Base-by-base conservation (phyloP, 2,113 vertebrate species). In the Odobenus rosmarus region DNA sequence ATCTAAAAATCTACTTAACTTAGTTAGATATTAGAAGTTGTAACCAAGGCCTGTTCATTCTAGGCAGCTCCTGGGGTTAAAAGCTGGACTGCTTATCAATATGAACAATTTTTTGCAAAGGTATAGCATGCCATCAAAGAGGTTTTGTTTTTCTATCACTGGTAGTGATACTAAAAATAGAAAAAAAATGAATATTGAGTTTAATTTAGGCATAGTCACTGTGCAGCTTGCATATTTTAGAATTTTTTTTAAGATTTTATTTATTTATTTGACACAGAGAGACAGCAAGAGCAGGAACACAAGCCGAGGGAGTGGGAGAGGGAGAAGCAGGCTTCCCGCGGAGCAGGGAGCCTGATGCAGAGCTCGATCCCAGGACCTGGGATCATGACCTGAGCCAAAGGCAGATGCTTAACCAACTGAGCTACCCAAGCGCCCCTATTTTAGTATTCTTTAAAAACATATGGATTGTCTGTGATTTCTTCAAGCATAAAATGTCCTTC, bases 1-100 rank as follows among this genome's bases (percentile, higher is more conserved):
- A 97, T 87, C 95, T 95, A 97, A 97, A 96, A 61, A 72, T 95
- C 92, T 67, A 33, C 39, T 97, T 97, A 96, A 74, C 84, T 96
- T 95, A 72, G 24, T 96, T 95, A 72, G 24, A 36, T 84, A 92
- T 93, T 95, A 90, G 83, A 93, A 91, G 53, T 72, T 96, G 12
- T 97, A 92, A 96, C 95, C 96, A 95, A 94, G 95, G 92, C 92
- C 33, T 93, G 26, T 88, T 96, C 39, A 61, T 57, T 90, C 53
- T 31, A 95, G 62, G 36, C 77, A 93, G 11, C 14, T 97, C 49
- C 89, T 76, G 57, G 59, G 28, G 46, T 55, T 81, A 97, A 80
- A 85, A 36, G 12, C 10, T 84, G 10, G 59, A 93, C 67, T 64
- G 26, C 28, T 76, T 90, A 76, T 79, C 11, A 61, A 57, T 61